These are phyloP conservation scores for Moxostoma hubbsi DNA, from an alignment of 2,797 vertebrate genomes.

Conservation along the genomic window DNA sequence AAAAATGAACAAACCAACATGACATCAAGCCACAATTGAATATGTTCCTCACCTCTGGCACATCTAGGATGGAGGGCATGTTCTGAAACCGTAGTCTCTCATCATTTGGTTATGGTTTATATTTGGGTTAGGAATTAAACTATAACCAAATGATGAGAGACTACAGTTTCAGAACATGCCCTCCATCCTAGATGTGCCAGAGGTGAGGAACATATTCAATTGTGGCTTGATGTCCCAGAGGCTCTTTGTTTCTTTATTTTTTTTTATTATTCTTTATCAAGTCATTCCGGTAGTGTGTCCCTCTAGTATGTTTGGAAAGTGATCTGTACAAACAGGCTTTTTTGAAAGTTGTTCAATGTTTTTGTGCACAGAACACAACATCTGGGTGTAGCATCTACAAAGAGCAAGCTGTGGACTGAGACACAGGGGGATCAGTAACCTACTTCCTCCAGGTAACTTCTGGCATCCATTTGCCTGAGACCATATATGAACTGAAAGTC, in stretches of 20 bases:
- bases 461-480: background rate
- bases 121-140: no score
- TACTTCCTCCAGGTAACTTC: constrained; percentile 89
- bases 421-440: constrained; percentile 92
- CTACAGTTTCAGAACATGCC: constrained; percentile 92
- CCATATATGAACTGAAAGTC: background rate
- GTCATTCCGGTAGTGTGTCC: background rate
- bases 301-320: background rate
- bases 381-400: constrained; percentile 89
- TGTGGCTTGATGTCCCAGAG: background rate
- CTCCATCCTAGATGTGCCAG: constrained; percentile 84
- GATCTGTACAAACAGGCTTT: background rate
- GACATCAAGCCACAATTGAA: no score
- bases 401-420: constrained; percentile 87
- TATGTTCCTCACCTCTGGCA: constrained; percentile 89
- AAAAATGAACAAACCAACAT: no score
- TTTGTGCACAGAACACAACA: constrained; percentile 77
- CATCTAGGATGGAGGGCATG: constrained; percentile 85
- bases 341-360: constrained; percentile 19
- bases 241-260: background rate
- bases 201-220: constrained; percentile 77
- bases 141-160: no score
- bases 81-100: constrained; percentile 91
- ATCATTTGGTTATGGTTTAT: no score
- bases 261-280: background rate